phyloP scores from a whole-genome alignment of 2,888 invertebrate genomes.

The Tryphoninae sp. region DNA sequence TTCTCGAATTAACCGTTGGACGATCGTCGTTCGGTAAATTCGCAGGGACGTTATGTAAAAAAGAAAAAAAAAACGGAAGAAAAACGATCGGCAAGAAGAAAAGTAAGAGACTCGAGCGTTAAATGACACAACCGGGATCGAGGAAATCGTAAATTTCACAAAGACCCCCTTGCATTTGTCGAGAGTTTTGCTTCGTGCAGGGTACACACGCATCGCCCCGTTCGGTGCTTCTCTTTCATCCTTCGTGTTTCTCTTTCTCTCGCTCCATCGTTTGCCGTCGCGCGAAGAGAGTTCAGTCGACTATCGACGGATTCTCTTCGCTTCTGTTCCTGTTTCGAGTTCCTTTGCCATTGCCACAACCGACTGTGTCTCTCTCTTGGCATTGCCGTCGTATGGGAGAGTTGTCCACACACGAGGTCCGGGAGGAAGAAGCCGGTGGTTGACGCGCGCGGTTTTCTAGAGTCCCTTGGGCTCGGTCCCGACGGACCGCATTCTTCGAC shows the following conservation, averaged over 20 bases:
- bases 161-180: slow-evolving; percentile 74
- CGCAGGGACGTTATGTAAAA: neutral
- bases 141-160: slow-evolving; percentile 75
- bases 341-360: slow-evolving; percentile 26
- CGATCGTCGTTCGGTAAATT: slow-evolving; percentile 15
- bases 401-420: slow-evolving; percentile 17
- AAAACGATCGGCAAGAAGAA: slow-evolving; percentile 19
- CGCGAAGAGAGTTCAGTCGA: no score
- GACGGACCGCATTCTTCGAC: slow-evolving; percentile 81
- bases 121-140: slow-evolving; percentile 72
- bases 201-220: slow-evolving; percentile 37
- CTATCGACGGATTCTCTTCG: slow-evolving; percentile 46
- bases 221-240: neutral
- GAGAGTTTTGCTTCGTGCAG: slow-evolving; percentile 62
- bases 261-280: neutral
- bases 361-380: neutral
- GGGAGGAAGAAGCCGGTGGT: slow-evolving; percentile 59
- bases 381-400: slow-evolving; percentile 8
- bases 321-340: slow-evolving; percentile 57
- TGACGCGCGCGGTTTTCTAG: slow-evolving; percentile 60
- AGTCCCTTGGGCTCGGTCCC: slow-evolving; percentile 70
- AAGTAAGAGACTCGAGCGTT: slow-evolving; percentile 9
- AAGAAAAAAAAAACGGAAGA: neutral
- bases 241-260: neutral
- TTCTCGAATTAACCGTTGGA: slow-evolving; percentile 4